These are phyloP conservation scores for Cynopterus brachyotis DNA, from an alignment of 2,113 vertebrate species.

Conservation along the genomic window DNA sequence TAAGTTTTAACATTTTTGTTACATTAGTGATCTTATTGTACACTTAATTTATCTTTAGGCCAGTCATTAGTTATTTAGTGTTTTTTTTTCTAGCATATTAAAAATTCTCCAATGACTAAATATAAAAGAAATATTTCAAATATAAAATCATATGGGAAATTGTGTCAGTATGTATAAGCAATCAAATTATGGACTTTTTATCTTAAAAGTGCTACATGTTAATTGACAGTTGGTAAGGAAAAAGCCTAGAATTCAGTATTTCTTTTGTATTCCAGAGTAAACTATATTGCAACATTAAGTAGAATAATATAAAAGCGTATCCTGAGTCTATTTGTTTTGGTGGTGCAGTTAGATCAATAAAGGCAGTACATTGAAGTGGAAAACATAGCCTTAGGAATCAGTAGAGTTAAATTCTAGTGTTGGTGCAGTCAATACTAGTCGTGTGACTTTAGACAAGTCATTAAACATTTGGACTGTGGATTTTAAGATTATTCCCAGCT, in stretches of 20 bases:
- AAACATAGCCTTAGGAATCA: not conserved
- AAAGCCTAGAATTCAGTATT: slow-evolving; percentile 18
- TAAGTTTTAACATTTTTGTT: slow-evolving; percentile 76
- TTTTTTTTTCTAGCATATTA: slow-evolving; percentile 77
- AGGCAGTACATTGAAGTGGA: not conserved
- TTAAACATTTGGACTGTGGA: not conserved
- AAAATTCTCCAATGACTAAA: slow-evolving; percentile 28
- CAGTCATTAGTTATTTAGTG: slow-evolving; percentile 68
- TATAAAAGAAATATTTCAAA: slow-evolving; percentile 52
- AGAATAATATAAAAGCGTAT: not conserved
- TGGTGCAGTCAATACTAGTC: not conserved
- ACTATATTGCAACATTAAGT: not conserved
- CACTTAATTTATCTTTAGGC: slow-evolving; percentile 76
- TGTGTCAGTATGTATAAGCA: not conserved
- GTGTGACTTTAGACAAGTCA: not conserved
- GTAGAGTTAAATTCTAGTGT: not conserved
- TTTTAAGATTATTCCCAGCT: slow-evolving; percentile 31
- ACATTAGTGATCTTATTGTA: slow-evolving; percentile 80
- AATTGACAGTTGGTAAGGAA: slow-evolving; percentile 16
- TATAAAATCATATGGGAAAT: not conserved
- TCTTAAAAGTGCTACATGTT: slow-evolving; percentile 21
- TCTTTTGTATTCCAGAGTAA: not conserved
- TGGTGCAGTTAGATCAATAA: not conserved
- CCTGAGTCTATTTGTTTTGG: not conserved
- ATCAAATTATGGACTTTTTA: slow-evolving; percentile 2